Evolutionary conservation across 2,797 vertebrate species (phyloP), one percentile per base, ranked within the genome.

Genomic region (Remorina albescens): DNA sequence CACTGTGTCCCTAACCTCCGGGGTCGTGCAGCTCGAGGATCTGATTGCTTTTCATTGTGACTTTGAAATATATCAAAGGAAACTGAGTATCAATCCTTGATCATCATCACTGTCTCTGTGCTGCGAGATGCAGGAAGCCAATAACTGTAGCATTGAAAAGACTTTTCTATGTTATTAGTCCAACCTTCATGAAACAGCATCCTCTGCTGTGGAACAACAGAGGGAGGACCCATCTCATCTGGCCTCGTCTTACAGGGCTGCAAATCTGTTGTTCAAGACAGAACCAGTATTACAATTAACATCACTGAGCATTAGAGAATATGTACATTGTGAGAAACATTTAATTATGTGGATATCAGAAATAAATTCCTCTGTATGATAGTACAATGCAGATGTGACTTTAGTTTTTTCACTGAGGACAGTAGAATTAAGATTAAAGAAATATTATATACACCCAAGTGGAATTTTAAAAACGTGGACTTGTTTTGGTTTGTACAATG

Each of bases 141-240:
- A 71, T 2, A 81, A 74, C 57, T 88, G 89, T 89, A 91, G 88
- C 90, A 84, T 50, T 76, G 15, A 61, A 71, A 79, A 65, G 37
- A 79, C 55, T 59, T 62, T 78, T 61, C 19, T 65, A 46, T 67
- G 25, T 46, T 60, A 56, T 39, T 21, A 65, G 64, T 50, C 58
- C 46, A 28, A 56, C 58, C 37, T 41, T 60, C 61, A 73, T 41
- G 19, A 81, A 82, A 74, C 56, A 6, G n/a, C 32, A 34, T 62
- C 66, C 47, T 71, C 18, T 63, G 56, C 37, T 64, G 58, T 71
- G 32, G 64, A 58, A 32, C 34, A 69, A 28, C 37, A 42, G 60
- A 47, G 74, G 47, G 55, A 44, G 19, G 57, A 30, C 77, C 73
- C 0, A 21, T 61, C 61, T 78, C 37, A 56, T 59, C 68, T 42